Conservation (phyloP, 2,888 invertebrate species). For the Andrena haemorrhoa region DNA sequence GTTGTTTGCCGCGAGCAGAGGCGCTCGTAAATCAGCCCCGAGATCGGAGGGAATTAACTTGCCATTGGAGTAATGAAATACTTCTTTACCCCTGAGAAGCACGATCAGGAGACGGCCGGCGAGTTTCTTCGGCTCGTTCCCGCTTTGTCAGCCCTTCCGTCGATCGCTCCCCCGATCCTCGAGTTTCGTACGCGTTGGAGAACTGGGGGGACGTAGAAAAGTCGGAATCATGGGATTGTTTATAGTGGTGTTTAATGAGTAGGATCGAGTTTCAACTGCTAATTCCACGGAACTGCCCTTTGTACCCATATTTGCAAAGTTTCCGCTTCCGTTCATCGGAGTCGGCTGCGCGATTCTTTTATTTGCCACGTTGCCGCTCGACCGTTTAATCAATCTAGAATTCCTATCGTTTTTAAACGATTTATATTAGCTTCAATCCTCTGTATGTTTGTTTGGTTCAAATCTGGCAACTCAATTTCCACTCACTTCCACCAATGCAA, state of each 20-base stretch:
- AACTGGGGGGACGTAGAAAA: background rate
- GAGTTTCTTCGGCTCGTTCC: background rate
- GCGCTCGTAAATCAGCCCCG: constrained; percentile 25
- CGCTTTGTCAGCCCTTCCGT: background rate
- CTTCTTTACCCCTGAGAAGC: background rate
- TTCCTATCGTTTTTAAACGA: too few species aligned
- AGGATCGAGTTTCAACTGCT: too few species aligned
- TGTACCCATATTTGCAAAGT: too few species aligned
- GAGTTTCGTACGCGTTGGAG: background rate
- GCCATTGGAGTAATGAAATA: constrained; percentile 23
- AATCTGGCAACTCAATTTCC: too few species aligned
- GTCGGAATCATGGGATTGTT: background rate
- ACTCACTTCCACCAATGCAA: too few species aligned
- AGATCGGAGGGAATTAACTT: constrained; percentile 30
- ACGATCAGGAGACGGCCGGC: background rate
- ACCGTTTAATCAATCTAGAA: too few species aligned
- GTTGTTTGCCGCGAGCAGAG: constrained; percentile 21
- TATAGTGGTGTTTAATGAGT: background rate
- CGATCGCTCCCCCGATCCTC: background rate
- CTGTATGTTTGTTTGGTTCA: too few species aligned
- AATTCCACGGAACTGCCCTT: too few species aligned
- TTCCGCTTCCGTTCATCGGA: too few species aligned
- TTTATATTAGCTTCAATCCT: too few species aligned
- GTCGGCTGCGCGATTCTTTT: too few species aligned
- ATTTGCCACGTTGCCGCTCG: too few species aligned